Conservation (phyloP, 2,888 invertebrate genomes). For the Parapristionchus giblindavisi region DNA sequence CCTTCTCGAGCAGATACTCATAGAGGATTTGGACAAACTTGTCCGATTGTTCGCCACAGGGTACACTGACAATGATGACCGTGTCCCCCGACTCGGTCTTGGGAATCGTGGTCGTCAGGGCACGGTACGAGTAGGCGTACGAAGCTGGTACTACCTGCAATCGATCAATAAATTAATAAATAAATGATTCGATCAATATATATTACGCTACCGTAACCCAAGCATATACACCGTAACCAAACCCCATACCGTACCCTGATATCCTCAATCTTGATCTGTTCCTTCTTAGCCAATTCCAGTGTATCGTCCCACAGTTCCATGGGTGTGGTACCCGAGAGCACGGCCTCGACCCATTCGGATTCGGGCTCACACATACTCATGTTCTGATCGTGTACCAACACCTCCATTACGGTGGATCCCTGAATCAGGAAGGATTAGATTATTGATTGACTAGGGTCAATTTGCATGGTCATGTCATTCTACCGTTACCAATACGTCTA, state of each 20-base stretch:
- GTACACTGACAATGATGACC: not conserved
- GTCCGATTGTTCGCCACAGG: too few species aligned
- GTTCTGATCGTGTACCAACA: not conserved
- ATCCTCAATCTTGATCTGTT: not conserved
- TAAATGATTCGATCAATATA: too few species aligned
- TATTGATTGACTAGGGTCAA: too few species aligned
- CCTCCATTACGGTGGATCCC: conserved; percentile 1
- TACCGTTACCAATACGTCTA: too few species aligned
- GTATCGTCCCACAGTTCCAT: not conserved
- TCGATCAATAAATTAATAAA: too few species aligned
- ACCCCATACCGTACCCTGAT: not conserved
- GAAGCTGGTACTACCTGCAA: not conserved
- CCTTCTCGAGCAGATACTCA: not conserved
- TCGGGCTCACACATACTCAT: not conserved
- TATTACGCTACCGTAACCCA: too few species aligned
- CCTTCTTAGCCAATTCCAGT: not conserved
- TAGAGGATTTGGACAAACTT: too few species aligned
- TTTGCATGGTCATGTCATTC: too few species aligned
- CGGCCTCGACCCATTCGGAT: not conserved
- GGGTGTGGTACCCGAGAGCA: not conserved
- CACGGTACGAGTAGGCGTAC: not conserved
- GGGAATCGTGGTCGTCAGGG: not conserved
- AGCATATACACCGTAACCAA: too few species aligned
- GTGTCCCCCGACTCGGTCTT: not conserved
- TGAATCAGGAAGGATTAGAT: not conserved